Base-by-base conservation (phyloP, 2,888 invertebrate genomes). In the Sarcophaga subvicina region DNA sequence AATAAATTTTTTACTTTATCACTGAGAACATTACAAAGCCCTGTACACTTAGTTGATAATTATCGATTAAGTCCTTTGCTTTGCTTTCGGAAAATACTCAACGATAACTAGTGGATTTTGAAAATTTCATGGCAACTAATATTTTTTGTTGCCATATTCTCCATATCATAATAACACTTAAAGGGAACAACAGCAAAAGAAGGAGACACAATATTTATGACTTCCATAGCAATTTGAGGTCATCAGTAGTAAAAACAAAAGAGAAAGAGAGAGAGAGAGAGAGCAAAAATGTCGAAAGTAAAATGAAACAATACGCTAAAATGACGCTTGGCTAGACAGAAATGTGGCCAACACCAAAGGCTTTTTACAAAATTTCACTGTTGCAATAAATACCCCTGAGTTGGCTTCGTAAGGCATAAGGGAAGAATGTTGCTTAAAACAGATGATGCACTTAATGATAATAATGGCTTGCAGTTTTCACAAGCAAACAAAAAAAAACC, bases 391-490 rank as follows among this genome's bases (percentile, higher is more conserved):
- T 54, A 62, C 64, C 27, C n/a, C 25, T 72, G 60, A 14, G 4
- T 25, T 14, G 49, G 10, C 0, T 54, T 60, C 12, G 47, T 14
- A 83, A 47, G 20, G 60, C 14, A 77, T 71, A 71, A 22, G 25
- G n/a, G 45, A 76, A 75, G 20, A 45, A 25, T 62, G 66, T 71
- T 49, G 60, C 47, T 54, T 60, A 70, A 75, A 80, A 83, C 86
- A 86, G 82, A 86, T 83, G 86, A 86, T 86, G 86, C 86, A 80
- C 76, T 86, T 86, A 86, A 86, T 86, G 86, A 83, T 86, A 83
- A 76, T 83, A 86, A 86, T 80, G 76, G 82, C 69, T 77, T 67
- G 76, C 27, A 72, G 69, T 86, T 47, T 66, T 66, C 25, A 25
- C n/a, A 25, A 47, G 66, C 66, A 37, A 66, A 67, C n/a, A 4